Conservation (phyloP, 2,888 invertebrate species). For the Lamproptera curius region DNA sequence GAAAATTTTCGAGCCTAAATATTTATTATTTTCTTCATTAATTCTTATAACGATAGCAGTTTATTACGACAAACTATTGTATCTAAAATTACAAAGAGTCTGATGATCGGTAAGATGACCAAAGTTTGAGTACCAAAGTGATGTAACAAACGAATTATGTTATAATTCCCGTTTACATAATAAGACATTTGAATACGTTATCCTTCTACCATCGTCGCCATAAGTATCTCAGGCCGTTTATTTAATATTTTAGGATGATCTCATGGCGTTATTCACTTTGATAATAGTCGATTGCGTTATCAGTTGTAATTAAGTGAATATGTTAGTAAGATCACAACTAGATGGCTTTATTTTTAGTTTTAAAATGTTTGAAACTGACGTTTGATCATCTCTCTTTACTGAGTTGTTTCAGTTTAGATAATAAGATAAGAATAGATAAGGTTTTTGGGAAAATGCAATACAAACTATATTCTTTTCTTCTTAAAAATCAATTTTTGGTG, state of each 20-base stretch:
- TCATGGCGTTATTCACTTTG: background rate
- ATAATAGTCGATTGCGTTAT: constrained; percentile 4
- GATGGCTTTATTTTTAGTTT: constrained; percentile 12
- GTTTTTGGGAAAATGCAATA: no score
- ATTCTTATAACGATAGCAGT: no score
- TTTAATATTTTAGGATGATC: constrained; percentile 9
- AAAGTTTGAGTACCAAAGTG: constrained; percentile 10
- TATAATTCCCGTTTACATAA: constrained; percentile 14
- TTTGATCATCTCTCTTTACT: no score
- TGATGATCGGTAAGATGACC: background rate
- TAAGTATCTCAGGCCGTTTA: background rate
- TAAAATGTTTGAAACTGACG: no score
- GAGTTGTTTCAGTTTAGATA: no score
- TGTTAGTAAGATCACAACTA: constrained; percentile 9
- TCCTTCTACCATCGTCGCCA: constrained; percentile 1
- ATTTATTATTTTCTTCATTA: background rate
- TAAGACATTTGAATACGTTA: constrained; percentile 12
- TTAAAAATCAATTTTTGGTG: no score
- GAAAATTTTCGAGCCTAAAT: background rate
- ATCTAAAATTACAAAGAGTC: background rate
- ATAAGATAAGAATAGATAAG: no score
- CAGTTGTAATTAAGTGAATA: constrained; percentile 11
- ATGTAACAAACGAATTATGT: constrained; percentile 11
- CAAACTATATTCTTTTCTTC: no score
- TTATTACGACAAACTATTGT: background rate